phyloP scores from a whole-genome alignment of 2,113 vertebrate species.

The Regulus satrapa region DNA sequence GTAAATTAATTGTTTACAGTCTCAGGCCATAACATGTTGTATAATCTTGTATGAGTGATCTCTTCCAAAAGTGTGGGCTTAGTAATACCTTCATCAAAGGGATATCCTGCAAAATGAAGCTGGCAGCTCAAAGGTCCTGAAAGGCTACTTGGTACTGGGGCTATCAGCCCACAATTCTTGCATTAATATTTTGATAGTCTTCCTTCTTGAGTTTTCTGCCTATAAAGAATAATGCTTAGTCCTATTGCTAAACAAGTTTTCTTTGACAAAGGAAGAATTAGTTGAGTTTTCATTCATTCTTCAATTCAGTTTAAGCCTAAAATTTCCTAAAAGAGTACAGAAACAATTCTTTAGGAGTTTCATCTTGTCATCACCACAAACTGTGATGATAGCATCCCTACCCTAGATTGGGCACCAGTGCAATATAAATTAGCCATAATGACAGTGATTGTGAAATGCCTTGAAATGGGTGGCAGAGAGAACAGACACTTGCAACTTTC shows the following conservation, averaged over 20 bases:
- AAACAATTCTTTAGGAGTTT: not conserved
- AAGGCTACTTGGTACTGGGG: not conserved
- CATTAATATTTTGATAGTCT: not conserved
- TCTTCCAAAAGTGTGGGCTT: not conserved
- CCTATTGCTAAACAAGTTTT: not conserved
- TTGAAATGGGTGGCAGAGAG: not conserved
- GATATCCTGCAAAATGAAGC: not conserved
- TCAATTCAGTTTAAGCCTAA: not conserved
- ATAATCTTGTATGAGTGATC: not conserved
- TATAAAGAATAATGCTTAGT: not conserved
- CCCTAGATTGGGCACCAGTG: not conserved
- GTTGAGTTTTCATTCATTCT: not conserved
- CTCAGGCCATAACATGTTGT: not conserved
- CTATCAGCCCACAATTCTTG: not conserved
- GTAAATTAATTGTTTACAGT: not conserved
- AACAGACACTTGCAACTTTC: not conserved
- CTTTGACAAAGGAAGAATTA: not conserved
- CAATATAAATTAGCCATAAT: not conserved
- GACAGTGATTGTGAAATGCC: not conserved
- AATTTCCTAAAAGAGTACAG: not conserved
- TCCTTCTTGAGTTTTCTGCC: not conserved
- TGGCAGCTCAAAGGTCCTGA: not conserved
- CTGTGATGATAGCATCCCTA: not conserved
- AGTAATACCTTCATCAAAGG: not conserved
- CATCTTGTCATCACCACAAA: not conserved